These are phyloP conservation scores for Tragelaphus scriptus DNA, from an alignment of 2,113 vertebrate species.

Conservation along the genomic window DNA sequence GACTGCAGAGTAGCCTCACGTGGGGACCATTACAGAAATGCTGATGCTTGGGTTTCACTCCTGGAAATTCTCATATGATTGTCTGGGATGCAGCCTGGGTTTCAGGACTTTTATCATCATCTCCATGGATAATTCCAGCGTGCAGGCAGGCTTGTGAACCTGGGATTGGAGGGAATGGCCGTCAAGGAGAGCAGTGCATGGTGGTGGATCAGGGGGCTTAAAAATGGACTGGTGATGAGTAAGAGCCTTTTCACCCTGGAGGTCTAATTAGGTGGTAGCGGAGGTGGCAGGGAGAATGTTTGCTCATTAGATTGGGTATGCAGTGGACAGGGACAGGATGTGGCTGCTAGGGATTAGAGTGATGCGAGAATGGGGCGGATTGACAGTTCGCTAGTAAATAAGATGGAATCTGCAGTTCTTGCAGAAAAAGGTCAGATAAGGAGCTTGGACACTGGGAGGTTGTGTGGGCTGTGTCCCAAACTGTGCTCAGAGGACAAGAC, in stretches of 20 bases:
- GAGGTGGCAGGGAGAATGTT: background rate
- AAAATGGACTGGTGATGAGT: background rate
- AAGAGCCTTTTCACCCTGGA: background rate
- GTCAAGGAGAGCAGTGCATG: background rate
- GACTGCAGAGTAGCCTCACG: background rate
- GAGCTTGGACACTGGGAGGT: background rate
- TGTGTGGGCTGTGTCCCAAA: background rate
- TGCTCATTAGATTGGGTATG: background rate
- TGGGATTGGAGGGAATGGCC: background rate
- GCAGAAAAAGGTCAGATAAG: background rate
- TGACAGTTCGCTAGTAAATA: background rate
- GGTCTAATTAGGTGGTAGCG: background rate
- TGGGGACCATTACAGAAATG: background rate
- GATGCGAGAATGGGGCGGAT: background rate
- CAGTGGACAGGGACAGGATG: background rate
- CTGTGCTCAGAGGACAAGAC: background rate
- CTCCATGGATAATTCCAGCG: background rate
- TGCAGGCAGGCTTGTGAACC: background rate
- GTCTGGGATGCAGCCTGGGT: background rate
- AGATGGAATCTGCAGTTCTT: background rate
- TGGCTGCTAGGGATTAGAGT: background rate
- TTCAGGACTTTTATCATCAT: background rate
- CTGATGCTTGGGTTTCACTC: background rate
- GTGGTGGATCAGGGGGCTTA: background rate
- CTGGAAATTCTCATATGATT: background rate